Evolutionary conservation across 2,888 invertebrate genomes (phyloP).

Genomic region (Oeneis ivallda): DNA sequence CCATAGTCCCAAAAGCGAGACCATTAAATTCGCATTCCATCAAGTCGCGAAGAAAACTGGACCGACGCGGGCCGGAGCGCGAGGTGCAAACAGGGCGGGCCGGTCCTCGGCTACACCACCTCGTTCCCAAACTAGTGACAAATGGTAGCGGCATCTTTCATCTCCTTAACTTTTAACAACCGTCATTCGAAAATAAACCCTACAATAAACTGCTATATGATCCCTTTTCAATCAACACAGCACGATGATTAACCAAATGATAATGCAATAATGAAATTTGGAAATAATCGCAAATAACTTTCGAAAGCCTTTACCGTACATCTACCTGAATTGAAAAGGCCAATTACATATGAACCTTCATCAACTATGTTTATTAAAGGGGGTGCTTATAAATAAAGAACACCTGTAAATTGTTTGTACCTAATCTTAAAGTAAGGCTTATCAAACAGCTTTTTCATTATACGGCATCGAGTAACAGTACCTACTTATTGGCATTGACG

Average conservation of each 20-base stretch:
- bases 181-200: constrained; percentile 49
- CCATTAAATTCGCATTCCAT: constrained; percentile 72
- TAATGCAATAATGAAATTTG: constrained; percentile 76
- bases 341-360: constrained; percentile 31
- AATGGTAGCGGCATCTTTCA: constrained; percentile 79
- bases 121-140: constrained; percentile 77
- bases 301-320: constrained; percentile 56
- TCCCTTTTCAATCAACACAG: constrained; percentile 38
- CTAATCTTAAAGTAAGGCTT: neutral
- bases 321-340: constrained; percentile 63
- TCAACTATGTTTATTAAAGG: constrained; percentile 30
- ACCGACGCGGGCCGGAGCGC: constrained; percentile 38
- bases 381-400: constrained; percentile 9
- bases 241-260: constrained; percentile 66
- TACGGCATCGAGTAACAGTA: neutral
- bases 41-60: constrained; percentile 54
- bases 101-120: constrained; percentile 68
- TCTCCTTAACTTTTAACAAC: constrained; percentile 55
- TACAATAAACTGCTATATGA: constrained; percentile 44
- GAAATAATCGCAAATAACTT: constrained; percentile 77
- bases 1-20: constrained; percentile 65
- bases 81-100: constrained; percentile 77
- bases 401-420: constrained; percentile 4
- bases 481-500: neutral
- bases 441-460: neutral